Evolutionary conservation across 2,113 vertebrate species (phyloP), one percentile per base, ranked within the genome.

Genomic region (Corythoichthys haematopterus): DNA sequence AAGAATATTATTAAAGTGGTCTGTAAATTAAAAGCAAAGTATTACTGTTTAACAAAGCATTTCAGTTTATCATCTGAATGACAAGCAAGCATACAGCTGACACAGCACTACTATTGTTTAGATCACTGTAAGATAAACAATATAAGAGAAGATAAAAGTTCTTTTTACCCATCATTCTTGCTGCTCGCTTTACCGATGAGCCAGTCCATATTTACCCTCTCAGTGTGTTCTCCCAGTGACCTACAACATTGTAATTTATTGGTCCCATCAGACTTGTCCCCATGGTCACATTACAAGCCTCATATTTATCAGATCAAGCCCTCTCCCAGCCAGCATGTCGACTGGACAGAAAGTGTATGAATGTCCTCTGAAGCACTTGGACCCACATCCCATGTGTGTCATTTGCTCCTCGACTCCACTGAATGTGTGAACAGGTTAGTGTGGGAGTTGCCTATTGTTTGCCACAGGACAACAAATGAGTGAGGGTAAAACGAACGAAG

Each of bases 171-270:
- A 63, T 85, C 84, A 77, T 79, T 87, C 76, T 84, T 73, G 70
- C 75, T 69, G 77, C 53, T 80, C 71, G 82, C 82, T 84, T 88
- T 88, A 65, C 84, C 69, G 45, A 81, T 81, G 87, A 90, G 84
- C 85, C 84, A 85, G 80, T 86, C 85, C 88, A 88, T 86, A 83
- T 87, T 84, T 84, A 85, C 84, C 87, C 87, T 78, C 76, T 79
- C 16, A 40, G 81, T 78, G 77, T 79, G 76, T 82, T 88, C 75
- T 79, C 73, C 74, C 28, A 66, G 74, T 90, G 88, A 88, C 84
- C 85, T 82, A 84, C 79, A 80, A 77, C 52, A 15, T 62, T 63
- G 75, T 72, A 85, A 84, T 80, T 79, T 83, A 89, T 88, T 86
- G 88, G 86, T 88, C 80, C 82, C 84, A 88, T 87, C 86, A 84